Evolutionary conservation across 1,140 invertebrate genomes (phyloP), one percentile per base, ranked within the genome.

Genomic region (Lepidostoma basale): DNA sequence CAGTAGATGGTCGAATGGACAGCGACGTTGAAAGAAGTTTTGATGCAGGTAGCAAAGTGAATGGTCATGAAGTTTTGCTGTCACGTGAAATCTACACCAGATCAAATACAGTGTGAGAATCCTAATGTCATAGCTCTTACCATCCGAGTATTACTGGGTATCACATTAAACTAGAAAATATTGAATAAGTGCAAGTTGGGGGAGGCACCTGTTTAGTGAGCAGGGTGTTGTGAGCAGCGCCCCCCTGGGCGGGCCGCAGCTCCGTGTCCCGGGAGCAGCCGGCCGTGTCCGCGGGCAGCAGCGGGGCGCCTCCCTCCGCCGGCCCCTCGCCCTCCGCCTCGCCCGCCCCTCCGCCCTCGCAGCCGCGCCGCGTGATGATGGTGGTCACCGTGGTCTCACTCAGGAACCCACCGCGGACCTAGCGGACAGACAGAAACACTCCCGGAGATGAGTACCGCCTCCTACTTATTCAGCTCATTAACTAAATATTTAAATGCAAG

Each of bases 351-450:
- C 18, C 2, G 60, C 8, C 54, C 44, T 76, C 76, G 0, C 75
- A 78, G 1, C 76, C 74, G 1, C 78, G 10, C 75, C 0, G 75
- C 6, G 69, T 84, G 58, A 85, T 81, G 45, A 87, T 85, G n/a
- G 85, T 85, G 59, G 83, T 81, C 40, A 85, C 83, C 56, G 84
- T 84, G 26, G 82, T 83, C 70, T 87, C 84, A 69, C 80, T 85
- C 58, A 88, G 72, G 75, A 89, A 90, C 54, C 88, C 88, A 33
- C 88, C 88, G 63, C 85, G 86, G 67, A 89, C 83, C 88, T 90
- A 18, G 10, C 22, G 72, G 3, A 74, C n/a, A n/a, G n/a, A n/a
- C 6, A 10, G n/a, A 60, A 60, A 47, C 6, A 8, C 14, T 6
- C n/a, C n/a, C n/a, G n/a, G n/a, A n/a, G n/a, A n/a, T n/a, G n/a